phyloP scores from a whole-genome alignment of 2,113 vertebrate genomes.

The Herpetotheres cachinnans region DNA sequence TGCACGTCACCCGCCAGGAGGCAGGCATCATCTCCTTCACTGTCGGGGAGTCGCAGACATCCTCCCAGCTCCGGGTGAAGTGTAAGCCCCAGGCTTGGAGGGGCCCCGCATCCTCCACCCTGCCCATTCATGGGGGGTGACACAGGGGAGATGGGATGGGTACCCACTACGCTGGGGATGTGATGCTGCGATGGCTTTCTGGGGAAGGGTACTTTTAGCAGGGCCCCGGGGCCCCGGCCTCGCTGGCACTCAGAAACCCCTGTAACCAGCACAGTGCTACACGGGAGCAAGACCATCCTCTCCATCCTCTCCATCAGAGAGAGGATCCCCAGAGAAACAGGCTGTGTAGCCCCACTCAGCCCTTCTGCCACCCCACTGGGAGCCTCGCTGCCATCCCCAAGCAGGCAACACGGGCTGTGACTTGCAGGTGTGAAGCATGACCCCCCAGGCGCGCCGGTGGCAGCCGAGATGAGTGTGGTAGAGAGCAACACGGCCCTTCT shows the following conservation, averaged over 20 bases:
- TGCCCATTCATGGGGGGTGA: not conserved
- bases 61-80: conserved; percentile 92
- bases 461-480: conserved; percentile 85
- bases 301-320: not conserved
- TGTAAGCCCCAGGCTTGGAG: conserved; percentile 70
- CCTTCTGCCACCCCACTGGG: fast-evolving
- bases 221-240: not conserved
- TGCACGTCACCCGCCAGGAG: conserved; percentile 89
- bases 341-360: not conserved
- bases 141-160: not conserved
- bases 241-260: not conserved
- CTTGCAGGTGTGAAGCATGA: conserved; percentile 82
- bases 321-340: not conserved
- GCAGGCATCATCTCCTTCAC: conserved; percentile 88
- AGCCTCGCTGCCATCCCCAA: fast-evolving
- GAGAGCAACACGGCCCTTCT: conserved; percentile 86
- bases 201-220: not conserved
- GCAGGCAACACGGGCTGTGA: not conserved
- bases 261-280: not conserved
- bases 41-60: conserved; percentile 86
- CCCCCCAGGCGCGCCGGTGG: conserved; percentile 83
- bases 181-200: not conserved
- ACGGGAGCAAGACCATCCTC: not conserved
- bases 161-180: fast-evolving
- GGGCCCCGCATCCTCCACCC: not conserved